Evolutionary conservation across 1,140 invertebrate genomes (phyloP).

Genomic region (Frieseomelitta varia): DNA sequence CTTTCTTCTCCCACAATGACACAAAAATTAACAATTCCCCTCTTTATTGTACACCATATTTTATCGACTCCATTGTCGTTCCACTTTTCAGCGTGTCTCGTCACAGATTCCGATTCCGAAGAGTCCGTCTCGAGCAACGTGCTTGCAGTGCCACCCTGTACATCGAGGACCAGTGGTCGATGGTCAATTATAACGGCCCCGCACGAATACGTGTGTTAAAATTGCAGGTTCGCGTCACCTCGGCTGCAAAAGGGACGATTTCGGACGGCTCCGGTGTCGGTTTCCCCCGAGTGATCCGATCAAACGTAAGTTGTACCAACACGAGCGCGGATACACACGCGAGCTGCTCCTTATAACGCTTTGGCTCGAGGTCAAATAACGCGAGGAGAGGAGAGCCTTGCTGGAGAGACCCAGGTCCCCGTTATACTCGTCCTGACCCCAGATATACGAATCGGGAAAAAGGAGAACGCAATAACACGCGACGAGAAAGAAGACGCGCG

Average conservation of each 20-base stretch:
- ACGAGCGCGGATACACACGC: neutral
- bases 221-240: conserved; percentile 76
- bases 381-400: neutral
- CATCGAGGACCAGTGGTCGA: conserved; percentile 10
- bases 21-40: too few species aligned
- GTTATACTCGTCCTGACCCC: conserved; percentile 46
- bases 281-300: conserved; percentile 26
- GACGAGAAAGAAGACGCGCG: conserved; percentile 17
- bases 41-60: too few species aligned
- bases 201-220: conserved; percentile 73
- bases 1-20: too few species aligned
- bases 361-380: conserved; percentile 32
- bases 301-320: neutral
- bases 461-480: conserved; percentile 36
- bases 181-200: conserved; percentile 50
- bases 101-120: neutral
- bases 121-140: neutral
- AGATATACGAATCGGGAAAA: conserved; percentile 39
- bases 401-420: neutral
- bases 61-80: neutral
- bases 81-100: neutral
- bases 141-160: neutral
- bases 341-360: conserved; percentile 16
- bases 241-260: conserved; percentile 48
- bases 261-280: conserved; percentile 17